Percentiles rank a stretch among this genome's conserved stretches.
phyloP scores from a whole-genome alignment of 1,140 invertebrate species.

The Ganaspis sp. region DNA sequence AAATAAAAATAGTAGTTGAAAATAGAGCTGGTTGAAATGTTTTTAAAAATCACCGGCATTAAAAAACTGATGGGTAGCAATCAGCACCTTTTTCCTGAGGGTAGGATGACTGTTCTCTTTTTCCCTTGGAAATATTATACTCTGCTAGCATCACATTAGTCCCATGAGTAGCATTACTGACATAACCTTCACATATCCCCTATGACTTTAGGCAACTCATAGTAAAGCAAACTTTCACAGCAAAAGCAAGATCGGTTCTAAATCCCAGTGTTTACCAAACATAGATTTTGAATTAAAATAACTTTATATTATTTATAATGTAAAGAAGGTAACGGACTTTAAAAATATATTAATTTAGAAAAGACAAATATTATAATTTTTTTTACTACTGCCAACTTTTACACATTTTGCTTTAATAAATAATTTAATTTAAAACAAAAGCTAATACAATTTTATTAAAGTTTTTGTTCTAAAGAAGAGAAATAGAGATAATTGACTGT shows the following conservation, averaged over 20 bases:
- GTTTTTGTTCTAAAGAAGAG: too few species aligned
- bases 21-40: too few species aligned
- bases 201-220: not conserved
- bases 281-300: not conserved
- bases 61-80: not conserved
- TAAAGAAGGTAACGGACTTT: too few species aligned
- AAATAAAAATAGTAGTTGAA: too few species aligned
- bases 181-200: not conserved
- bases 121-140: constrained; percentile 19
- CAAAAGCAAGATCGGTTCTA: not conserved
- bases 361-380: too few species aligned
- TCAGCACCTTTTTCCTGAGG: constrained; percentile 6
- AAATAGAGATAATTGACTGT: too few species aligned
- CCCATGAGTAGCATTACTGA: constrained; percentile 9
- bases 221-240: not conserved
- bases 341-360: too few species aligned
- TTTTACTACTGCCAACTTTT: too few species aligned
- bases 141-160: not conserved
- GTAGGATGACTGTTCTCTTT: not conserved
- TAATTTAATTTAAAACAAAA: too few species aligned
- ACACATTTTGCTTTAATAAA: too few species aligned
- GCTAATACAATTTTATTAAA: too few species aligned
- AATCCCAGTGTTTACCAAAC: not conserved
- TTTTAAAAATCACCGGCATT: not conserved
- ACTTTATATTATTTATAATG: not conserved